phyloP scores from a whole-genome alignment of 2,113 vertebrate genomes.

The Lophius piscatorius region DNA sequence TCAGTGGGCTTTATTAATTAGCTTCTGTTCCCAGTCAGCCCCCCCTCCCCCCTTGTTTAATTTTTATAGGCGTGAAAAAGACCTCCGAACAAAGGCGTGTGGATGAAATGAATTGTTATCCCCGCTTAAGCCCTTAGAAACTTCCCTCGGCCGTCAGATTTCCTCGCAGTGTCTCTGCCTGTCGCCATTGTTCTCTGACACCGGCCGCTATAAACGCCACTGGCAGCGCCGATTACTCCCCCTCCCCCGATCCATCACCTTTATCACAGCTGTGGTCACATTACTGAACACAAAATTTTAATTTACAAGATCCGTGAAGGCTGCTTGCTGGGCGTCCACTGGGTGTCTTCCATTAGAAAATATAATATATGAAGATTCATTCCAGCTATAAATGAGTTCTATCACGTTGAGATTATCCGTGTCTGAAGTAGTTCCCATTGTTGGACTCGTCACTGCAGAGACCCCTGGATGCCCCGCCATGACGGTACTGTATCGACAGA shows the following conservation, averaged over 20 bases:
- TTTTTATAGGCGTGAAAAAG: constrained; percentile 44
- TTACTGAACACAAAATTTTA: constrained; percentile 55
- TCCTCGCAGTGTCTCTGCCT: constrained; percentile 38
- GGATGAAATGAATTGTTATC: constrained; percentile 66
- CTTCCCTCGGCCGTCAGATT: constrained; percentile 51
- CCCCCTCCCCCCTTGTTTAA: constrained; percentile 23
- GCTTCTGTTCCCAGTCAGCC: constrained; percentile 8
- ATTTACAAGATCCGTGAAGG: constrained; percentile 42
- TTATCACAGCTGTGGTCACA: constrained; percentile 39
- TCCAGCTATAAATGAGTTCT: neutral
- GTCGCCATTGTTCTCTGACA: constrained; percentile 66
- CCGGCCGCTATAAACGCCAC: constrained; percentile 50
- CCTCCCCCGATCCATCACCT: constrained; percentile 23
- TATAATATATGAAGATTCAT: constrained; percentile 27
- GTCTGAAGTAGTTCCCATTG: constrained; percentile 40
- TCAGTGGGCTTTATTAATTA: constrained; percentile 70
- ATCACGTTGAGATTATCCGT: constrained; percentile 37
- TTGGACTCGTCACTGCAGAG: neutral
- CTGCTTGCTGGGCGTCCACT: constrained; percentile 21
- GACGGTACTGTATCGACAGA: constrained; percentile 6
- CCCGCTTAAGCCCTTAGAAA: constrained; percentile 57
- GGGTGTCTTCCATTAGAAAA: constrained; percentile 33
- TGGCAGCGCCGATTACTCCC: constrained; percentile 56
- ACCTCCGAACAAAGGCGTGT: constrained; percentile 48
- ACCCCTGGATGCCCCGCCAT: constrained; percentile 9